Evolutionary conservation across 1,140 invertebrate species (phyloP).

Genomic region (Drosophila dunni): DNA sequence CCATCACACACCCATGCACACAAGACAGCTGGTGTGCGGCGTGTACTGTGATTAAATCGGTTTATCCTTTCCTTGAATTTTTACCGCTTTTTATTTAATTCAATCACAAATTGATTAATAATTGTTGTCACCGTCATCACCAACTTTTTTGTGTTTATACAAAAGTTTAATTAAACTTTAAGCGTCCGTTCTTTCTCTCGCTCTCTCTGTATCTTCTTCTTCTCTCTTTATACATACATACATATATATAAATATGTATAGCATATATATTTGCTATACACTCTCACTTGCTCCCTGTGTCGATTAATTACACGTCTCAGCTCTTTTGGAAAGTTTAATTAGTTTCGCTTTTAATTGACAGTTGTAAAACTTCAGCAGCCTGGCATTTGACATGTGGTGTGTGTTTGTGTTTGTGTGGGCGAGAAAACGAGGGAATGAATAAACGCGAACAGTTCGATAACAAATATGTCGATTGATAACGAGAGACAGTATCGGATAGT

Average conservation of each 20-base stretch:
- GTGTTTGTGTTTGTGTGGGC: conserved; percentile 10
- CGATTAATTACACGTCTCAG: conserved; percentile 79
- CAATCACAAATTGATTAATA: conserved; percentile 78
- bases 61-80: conserved; percentile 32
- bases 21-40: conserved; percentile 33
- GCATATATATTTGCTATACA: not conserved
- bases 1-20: not conserved
- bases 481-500: not conserved
- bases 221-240: not conserved
- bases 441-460: conserved; percentile 4
- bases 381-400: conserved; percentile 50
- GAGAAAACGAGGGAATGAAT: not conserved
- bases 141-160: conserved; percentile 44
- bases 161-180: conserved; percentile 79
- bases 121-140: conserved; percentile 69
- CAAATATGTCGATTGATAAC: conserved; percentile 14
- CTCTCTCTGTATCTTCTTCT: not conserved
- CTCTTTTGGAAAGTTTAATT: conserved; percentile 77
- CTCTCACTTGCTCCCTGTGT: conserved; percentile 46
- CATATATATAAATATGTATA: no score
- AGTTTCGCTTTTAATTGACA: conserved; percentile 80
- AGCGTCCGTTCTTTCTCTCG: conserved; percentile 33
- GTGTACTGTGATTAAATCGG: conserved; percentile 13
- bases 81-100: conserved; percentile 43
- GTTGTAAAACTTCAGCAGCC: conserved; percentile 68